Base-by-base conservation (phyloP, 2,797 vertebrate genomes). In the Amniataba percoides region DNA sequence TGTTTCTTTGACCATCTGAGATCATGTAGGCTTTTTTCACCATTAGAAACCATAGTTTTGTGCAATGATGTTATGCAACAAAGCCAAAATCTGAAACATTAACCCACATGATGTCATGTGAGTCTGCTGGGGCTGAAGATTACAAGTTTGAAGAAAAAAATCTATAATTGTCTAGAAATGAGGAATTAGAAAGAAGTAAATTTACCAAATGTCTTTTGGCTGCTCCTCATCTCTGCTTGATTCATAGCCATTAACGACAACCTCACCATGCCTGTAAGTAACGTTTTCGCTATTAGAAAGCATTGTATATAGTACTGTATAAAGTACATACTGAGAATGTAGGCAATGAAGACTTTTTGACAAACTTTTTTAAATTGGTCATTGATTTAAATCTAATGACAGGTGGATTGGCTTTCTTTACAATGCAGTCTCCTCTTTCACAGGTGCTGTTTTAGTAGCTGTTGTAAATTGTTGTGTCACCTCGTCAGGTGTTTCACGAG, bases 401-500 rank as follows among this genome's bases (percentile, higher is more conserved):
- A 27, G 11, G 13, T 39, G 2, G 59, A 63, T 14, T 34, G 3
- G 3, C n/a, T 6, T 51, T 64, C 7, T 56, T 63, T 64, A 46
- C 34, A 3, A 19, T 40, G 2, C 27, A 12, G 31, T 14, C 18
- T 34, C 31, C 52, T 48, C 6, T 43, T 58, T 57, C 16, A 62
- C 39, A 18, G 12, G 18, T 59, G 2, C 10, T 3, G 27, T 66
- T 48, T 42, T 2, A 16, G 16, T n/a, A 8, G 27, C 31, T 36
- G 63, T 64, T 18, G 18, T 78, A 42, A 77, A 27, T 34, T 11
- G 5, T 61, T 66, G 19, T 66, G n/a, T 85, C 7, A 45, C 8
- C n/a, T 45, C 42, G 42, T 40, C 75, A 99, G 98, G 92, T 98
- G 49, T 99, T 99, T 93, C 96, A 98, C 5, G 87, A 94, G 84